These are phyloP conservation scores for Phodopus roborovskii DNA, from an alignment of 2,113 vertebrate species.

Conservation along the genomic window DNA sequence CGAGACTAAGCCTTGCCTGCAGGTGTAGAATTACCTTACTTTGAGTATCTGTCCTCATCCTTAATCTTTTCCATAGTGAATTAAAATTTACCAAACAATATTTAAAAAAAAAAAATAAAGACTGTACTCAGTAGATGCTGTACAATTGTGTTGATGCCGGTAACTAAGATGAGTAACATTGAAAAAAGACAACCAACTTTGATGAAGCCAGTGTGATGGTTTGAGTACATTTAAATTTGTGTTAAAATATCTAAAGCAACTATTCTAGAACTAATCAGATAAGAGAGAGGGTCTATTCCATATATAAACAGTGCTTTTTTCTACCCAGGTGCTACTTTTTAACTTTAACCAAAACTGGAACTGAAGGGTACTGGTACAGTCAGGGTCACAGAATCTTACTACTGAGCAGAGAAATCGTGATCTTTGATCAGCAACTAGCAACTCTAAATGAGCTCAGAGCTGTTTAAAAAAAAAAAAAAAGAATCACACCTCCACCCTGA, in stretches of 20 bases:
- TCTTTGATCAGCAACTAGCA: neutral
- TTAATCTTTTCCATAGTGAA: conserved; percentile 44
- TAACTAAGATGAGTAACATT: neutral
- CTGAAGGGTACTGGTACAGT: neutral
- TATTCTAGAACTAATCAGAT: conserved; percentile 1
- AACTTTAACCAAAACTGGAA: conserved; percentile 43
- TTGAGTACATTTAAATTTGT: neutral
- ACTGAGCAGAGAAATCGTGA: neutral
- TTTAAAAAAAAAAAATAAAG: neutral
- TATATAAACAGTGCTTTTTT: neutral
- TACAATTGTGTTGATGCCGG: neutral
- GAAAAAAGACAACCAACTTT: neutral
- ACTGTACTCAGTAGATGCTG: conserved; percentile 32
- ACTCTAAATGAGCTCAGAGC: conserved; percentile 38
- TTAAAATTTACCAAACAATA: conserved; percentile 10
- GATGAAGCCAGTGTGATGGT: neutral
- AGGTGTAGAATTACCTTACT: conserved; percentile 49
- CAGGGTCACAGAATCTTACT: neutral
- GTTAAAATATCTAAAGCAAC: neutral
- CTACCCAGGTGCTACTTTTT: neutral
- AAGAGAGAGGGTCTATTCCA: neutral
- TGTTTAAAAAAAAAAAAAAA: neutral
- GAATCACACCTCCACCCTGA: neutral
- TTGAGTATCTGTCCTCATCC: conserved; percentile 20
- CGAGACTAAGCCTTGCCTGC: conserved; percentile 57